phyloP scores from a whole-genome alignment of 2,113 vertebrate species.

The Copsychus sechellarum region DNA sequence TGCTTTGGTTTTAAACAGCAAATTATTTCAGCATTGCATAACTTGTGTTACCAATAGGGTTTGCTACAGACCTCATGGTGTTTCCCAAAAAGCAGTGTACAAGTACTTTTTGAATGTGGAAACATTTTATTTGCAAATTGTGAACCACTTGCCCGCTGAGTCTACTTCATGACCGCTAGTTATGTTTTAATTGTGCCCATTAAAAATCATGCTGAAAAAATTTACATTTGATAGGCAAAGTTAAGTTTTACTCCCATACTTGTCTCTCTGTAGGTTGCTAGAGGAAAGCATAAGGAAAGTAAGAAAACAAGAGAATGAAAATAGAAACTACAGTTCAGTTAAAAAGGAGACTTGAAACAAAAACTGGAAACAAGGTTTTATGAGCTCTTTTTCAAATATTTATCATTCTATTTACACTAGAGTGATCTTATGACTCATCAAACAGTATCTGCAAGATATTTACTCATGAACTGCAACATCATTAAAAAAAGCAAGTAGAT shows the following conservation, averaged over 20 bases:
- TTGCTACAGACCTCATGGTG: slow-evolving; percentile 76
- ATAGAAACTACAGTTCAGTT: slow-evolving; percentile 83
- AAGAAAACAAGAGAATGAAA: slow-evolving; percentile 89
- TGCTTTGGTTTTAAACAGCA: slow-evolving; percentile 76
- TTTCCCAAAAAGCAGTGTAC: slow-evolving; percentile 69
- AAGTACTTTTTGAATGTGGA: slow-evolving; percentile 71
- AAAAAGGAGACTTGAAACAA: slow-evolving; percentile 72
- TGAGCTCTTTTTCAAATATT: slow-evolving; percentile 55
- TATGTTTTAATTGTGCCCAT: slow-evolving; percentile 93
- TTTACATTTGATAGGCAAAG: slow-evolving; percentile 99
- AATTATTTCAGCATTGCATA: slow-evolving; percentile 84
- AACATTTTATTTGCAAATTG: slow-evolving; percentile 82
- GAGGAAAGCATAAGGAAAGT: slow-evolving; percentile 94
- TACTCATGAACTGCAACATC: neutral
- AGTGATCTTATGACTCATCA: slow-evolving; percentile 35
- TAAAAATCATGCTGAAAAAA: slow-evolving; percentile 99
- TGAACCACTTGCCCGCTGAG: slow-evolving; percentile 98
- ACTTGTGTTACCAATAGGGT: slow-evolving; percentile 65
- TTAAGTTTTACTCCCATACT: slow-evolving; percentile 99
- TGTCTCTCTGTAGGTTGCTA: slow-evolving; percentile 99
- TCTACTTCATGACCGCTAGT: slow-evolving; percentile 93
- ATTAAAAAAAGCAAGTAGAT: slow-evolving; percentile 47
- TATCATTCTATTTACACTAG: slow-evolving; percentile 54
- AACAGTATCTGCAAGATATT: slow-evolving; percentile 54
- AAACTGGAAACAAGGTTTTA: slow-evolving; percentile 68